Conservation (phyloP, 1,140 invertebrate genomes). For the Potamilus streckersoni region DNA sequence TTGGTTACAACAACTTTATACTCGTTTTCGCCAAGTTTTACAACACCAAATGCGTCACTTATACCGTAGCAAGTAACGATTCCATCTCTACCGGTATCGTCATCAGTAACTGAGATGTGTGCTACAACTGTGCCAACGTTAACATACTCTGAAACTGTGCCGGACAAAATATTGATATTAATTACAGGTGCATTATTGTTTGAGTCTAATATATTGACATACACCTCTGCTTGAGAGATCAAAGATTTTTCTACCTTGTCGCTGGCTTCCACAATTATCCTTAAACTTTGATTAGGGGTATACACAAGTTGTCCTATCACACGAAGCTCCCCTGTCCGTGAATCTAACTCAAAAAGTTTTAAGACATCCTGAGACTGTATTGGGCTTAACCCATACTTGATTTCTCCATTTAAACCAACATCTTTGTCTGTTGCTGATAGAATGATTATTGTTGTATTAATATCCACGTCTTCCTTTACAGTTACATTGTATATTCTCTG, state of each 20-base stretch:
- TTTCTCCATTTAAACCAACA: conserved; percentile 92
- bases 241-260: conserved; percentile 35
- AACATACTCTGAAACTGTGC: conserved; percentile 46
- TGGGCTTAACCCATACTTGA: conserved; percentile 82
- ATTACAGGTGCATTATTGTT: conserved; percentile 59
- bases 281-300: conserved; percentile 40
- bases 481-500: conserved; percentile 82
- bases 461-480: conserved; percentile 73
- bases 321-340: conserved; percentile 32
- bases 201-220: conserved; percentile 50
- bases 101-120: conserved; percentile 46
- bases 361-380: conserved; percentile 36
- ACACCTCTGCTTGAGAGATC: conserved; percentile 38
- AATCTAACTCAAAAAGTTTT: conserved; percentile 40
- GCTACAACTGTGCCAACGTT: conserved; percentile 47
- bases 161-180: conserved; percentile 46
- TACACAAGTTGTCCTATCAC: conserved; percentile 37
- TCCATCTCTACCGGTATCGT: conserved; percentile 52
- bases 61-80: conserved; percentile 47
- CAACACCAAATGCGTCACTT: conserved; percentile 41
- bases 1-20: conserved; percentile 54
- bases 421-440: conserved; percentile 93
- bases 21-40: conserved; percentile 41
- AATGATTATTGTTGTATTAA: conserved; percentile 86
- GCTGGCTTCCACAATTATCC: conserved; percentile 39